Percentiles rank a stretch among this genome's conserved stretches.
Evolutionary conservation across 2,797 vertebrate species (phyloP).

Genomic region (Balearica regulorum): DNA sequence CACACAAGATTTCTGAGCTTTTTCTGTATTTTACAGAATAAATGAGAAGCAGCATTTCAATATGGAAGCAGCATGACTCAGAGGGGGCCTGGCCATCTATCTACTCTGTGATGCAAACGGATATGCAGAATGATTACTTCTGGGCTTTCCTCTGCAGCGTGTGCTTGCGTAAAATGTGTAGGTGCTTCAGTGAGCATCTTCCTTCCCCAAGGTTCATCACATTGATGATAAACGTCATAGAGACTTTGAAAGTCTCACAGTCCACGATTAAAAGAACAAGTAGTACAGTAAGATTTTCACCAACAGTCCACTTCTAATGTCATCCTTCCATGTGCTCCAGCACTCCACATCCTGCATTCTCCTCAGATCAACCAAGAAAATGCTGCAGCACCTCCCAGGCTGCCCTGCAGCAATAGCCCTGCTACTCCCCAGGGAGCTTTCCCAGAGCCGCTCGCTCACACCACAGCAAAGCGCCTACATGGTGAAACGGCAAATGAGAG

Average conservation of each 20-base stretch:
- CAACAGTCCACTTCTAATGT: not conserved
- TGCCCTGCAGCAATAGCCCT: not conserved
- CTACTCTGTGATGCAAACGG: not conserved
- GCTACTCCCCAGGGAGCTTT: not conserved
- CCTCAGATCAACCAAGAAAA: accelerated
- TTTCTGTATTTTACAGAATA: not conserved
- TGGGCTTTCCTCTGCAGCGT: not conserved
- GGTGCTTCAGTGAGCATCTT: not conserved
- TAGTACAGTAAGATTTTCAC: not conserved
- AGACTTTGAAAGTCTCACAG: not conserved
- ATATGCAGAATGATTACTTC: not conserved
- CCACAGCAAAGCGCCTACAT: not conserved
- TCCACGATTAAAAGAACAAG: not conserved
- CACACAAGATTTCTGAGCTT: not conserved
- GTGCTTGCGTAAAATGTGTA: not conserved
- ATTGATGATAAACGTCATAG: accelerated
- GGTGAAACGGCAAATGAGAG: accelerated
- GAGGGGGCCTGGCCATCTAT: not conserved
- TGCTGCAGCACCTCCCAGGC: not conserved
- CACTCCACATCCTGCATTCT: not conserved
- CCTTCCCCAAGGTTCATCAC: not conserved
- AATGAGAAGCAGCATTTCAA: not conserved
- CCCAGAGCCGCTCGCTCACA: not conserved
- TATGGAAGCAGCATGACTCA: not conserved
- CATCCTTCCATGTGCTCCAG: not conserved